phyloP scores from a whole-genome alignment of 2,113 vertebrate genomes.

The Pollimyrus isidori region DNA sequence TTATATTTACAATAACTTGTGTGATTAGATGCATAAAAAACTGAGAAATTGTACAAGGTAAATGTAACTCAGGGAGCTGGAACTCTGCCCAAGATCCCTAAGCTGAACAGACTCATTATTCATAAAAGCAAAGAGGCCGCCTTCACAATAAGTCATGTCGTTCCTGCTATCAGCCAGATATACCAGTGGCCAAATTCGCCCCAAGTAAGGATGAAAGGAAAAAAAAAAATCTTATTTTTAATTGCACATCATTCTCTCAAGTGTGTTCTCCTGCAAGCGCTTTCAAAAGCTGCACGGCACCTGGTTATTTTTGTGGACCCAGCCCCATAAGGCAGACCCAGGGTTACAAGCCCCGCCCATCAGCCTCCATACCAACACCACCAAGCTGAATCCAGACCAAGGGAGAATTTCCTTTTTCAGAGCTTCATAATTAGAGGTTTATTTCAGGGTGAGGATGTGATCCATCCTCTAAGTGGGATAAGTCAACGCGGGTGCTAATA shows the following conservation, averaged over 20 bases:
- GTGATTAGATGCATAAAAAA: neutral
- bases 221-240: neutral
- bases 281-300: neutral
- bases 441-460: neutral
- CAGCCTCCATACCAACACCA: neutral
- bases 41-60: neutral
- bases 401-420: neutral
- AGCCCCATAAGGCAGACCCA: neutral
- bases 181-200: neutral
- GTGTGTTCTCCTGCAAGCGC: neutral
- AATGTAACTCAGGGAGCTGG: neutral
- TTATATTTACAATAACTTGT: neutral
- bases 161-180: neutral
- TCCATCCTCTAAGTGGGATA: neutral
- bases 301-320: neutral
- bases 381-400: neutral
- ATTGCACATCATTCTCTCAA: neutral
- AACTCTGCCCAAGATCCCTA: neutral
- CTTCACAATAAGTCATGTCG: neutral
- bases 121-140: neutral
- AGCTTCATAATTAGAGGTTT: constrained; percentile 6
- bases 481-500: neutral
- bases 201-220: neutral
- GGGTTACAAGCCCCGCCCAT: neutral
- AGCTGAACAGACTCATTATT: neutral